These are phyloP conservation scores for Magallana angulata DNA, from an alignment of 1,140 invertebrate species.

Conservation along the genomic window DNA sequence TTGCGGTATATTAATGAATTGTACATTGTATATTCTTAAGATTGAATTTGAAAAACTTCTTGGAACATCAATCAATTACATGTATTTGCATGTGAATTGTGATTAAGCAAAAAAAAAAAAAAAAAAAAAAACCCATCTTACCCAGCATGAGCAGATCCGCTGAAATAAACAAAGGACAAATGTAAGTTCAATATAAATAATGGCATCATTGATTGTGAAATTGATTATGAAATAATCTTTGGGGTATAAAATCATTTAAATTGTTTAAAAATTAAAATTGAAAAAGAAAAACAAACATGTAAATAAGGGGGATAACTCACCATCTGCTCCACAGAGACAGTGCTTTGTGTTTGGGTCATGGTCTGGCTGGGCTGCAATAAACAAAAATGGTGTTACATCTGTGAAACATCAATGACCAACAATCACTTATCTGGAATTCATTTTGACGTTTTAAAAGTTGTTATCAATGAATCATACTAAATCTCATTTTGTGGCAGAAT, in stretches of 20 bases:
- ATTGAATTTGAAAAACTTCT: too few relatives aligned
- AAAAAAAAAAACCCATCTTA: slow-evolving; percentile 62
- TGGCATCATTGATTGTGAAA: not conserved
- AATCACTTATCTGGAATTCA: too few relatives aligned
- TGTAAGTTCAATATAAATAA: not conserved
- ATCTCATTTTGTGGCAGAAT: too few relatives aligned
- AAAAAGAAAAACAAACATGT: too few relatives aligned
- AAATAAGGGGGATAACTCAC: slow-evolving; percentile 23
- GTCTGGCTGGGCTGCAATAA: slow-evolving; percentile 89
- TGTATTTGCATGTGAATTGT: not conserved
- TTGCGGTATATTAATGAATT: too few relatives aligned
- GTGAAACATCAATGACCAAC: too few relatives aligned
- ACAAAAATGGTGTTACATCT: slow-evolving; percentile 22
- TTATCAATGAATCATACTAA: too few relatives aligned
- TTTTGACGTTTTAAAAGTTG: too few relatives aligned
- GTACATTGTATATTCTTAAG: too few relatives aligned
- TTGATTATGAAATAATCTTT: not conserved
- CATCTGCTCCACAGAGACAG: slow-evolving; percentile 97
- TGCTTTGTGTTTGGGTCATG: slow-evolving; percentile 99
- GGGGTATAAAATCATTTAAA: not conserved
- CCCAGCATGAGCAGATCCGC: slow-evolving; percentile 90
- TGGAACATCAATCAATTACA: too few relatives aligned
- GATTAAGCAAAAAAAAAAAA: not conserved
- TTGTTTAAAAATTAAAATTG: too few relatives aligned
- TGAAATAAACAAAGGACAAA: slow-evolving; percentile 78